Percentiles rank a stretch among this genome's conserved stretches.
phyloP scores from a whole-genome alignment of 2,888 invertebrate genomes.

The Apomyelois bistriatella region DNA sequence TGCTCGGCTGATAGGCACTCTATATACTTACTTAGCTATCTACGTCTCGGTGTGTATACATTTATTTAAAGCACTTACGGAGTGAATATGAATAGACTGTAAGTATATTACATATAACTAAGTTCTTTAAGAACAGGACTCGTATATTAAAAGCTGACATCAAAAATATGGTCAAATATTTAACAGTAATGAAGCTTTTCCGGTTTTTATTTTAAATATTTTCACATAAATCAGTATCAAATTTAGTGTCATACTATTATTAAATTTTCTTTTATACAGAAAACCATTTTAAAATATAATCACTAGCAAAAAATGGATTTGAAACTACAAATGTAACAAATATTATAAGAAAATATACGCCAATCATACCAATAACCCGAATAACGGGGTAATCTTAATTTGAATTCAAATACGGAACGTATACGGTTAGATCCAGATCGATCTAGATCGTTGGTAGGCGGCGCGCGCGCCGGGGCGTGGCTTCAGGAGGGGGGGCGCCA shows the following conservation, averaged over 20 bases:
- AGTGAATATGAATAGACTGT: conserved; percentile 12
- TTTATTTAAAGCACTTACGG: conserved; percentile 26
- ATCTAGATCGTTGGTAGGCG: conserved; percentile 66
- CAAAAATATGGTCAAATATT: too few relatives aligned
- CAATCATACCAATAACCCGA: not conserved
- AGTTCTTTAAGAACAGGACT: not conserved
- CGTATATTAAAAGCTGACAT: too few relatives aligned
- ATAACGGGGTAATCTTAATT: conserved; percentile 2
- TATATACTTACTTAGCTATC: conserved; percentile 53
- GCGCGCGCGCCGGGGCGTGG: conserved; percentile 57
- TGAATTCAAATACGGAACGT: conserved; percentile 16
- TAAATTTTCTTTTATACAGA: too few relatives aligned
- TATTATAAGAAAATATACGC: not conserved
- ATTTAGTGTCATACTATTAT: too few relatives aligned
- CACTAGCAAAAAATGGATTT: too few relatives aligned
- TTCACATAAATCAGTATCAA: too few relatives aligned
- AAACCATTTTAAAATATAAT: too few relatives aligned
- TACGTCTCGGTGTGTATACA: conserved; percentile 43
- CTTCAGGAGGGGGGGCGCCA: conserved; percentile 43
- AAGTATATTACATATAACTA: not conserved
- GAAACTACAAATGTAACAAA: not conserved
- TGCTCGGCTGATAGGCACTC: conserved; percentile 54
- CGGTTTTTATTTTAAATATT: not conserved
- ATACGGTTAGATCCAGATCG: conserved; percentile 56
- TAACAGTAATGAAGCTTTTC: too few relatives aligned